Evolutionary conservation across 2,113 vertebrate species (phyloP).

Genomic region (Eulacestoma nigropectus): DNA sequence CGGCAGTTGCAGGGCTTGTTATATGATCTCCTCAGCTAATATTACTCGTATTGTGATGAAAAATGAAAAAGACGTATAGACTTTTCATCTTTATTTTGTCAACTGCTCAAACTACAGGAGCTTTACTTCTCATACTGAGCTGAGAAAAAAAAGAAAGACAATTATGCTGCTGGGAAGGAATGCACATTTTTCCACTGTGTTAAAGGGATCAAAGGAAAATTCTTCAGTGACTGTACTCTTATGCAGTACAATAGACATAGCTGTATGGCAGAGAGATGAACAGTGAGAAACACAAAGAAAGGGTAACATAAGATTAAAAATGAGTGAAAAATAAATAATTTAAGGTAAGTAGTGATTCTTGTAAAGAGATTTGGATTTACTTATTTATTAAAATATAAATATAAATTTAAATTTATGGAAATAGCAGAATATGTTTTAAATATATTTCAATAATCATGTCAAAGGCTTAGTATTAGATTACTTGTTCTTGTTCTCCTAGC

Average conservation of each 20-base stretch:
- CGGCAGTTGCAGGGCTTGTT: neutral
- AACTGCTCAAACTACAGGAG: neutral
- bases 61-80: constrained; percentile 2
- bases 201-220: constrained; percentile 15
- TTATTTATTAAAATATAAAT: neutral
- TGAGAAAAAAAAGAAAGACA: neutral
- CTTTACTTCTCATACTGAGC: neutral
- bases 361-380: neutral
- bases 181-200: neutral
- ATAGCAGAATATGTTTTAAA: neutral
- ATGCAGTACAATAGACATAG: neutral
- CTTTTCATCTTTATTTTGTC: constrained; percentile 28
- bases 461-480: neutral
- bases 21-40: neutral
- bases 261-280: neutral
- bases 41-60: neutral
- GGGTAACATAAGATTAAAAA: neutral
- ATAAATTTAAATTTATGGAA: neutral
- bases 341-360: neutral
- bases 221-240: neutral
- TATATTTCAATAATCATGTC: neutral
- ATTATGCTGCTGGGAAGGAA: neutral
- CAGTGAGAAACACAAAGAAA: neutral
- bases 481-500: neutral
- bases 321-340: neutral